Base-by-base conservation (phyloP, 2,888 invertebrate species). In the Heliconius ethilla region DNA sequence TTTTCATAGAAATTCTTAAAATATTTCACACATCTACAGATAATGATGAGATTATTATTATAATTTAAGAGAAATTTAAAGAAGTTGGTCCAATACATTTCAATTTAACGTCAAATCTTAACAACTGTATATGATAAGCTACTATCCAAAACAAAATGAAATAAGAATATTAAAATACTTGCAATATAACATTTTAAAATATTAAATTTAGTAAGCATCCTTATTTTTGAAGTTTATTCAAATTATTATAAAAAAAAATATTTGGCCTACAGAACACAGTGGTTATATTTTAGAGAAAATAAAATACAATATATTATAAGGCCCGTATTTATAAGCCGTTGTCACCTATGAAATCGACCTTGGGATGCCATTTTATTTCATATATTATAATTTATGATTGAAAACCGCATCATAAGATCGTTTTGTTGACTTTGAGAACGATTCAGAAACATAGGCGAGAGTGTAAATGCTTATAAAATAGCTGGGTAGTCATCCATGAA, bases 381-480 rank as follows among this genome's bases (percentile, higher is more conserved):
- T 51, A 51, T 51, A 51, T 51, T 51, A 51, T 51, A 18, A 51
- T 51, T 51, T 51, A 51, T 51, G 18, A 51, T 18, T 18, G 51
- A 51, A 51, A 51, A 18, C 18, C 0, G 18, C 7, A 51, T 51
- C 6, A 18, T 18, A 51, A 51, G 51, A 51, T 18, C 51, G 51
- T 0, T 33, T 33, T 33, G 33, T 33, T 33, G 33, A 33, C 7
- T 7, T 33, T 33, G 33, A 33, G 33, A 33, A 33, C 7, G 33
- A 33, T 51, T 51, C 15, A 51, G 7, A 51, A 51, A 51, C 6
- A 40, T 11, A 40, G 40, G 40, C 40, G 11, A 9, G 51, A 65
- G 18, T 67, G 74, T 74, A 62, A 59, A 66, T 55, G n/a, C 45
- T n/a, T 70, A 70, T 72, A 78, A 70, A 78, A 55, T 37, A 55